Conservation (phyloP, 2,797 vertebrate species). For the Cyclopterus lumpus region DNA sequence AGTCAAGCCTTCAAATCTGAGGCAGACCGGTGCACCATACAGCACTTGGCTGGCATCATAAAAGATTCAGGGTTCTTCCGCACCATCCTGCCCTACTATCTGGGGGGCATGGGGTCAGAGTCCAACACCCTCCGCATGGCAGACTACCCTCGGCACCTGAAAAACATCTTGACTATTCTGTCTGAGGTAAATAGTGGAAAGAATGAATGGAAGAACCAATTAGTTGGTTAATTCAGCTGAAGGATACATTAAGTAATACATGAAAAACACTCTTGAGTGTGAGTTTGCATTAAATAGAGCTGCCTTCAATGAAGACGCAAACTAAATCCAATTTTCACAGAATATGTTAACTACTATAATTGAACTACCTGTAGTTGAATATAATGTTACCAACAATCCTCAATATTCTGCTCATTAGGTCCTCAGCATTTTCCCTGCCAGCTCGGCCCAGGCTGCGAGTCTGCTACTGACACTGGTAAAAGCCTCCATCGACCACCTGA, state of each 20-base stretch:
- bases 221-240: not conserved
- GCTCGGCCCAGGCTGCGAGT: constrained; percentile 84
- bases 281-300: not conserved
- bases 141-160: constrained; percentile 86
- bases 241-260: not conserved
- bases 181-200: constrained; percentile 71
- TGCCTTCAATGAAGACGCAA: not conserved
- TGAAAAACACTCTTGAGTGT: not conserved
- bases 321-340: not conserved
- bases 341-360: not conserved
- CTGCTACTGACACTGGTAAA: constrained; percentile 85
- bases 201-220: not conserved
- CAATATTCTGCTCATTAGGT: constrained; percentile 66
- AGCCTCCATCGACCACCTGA: constrained; percentile 83
- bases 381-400: not conserved
- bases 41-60: constrained; percentile 85
- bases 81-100: constrained; percentile 84
- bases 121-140: constrained; percentile 66
- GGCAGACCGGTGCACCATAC: constrained; percentile 83
- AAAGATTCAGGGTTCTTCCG: constrained; percentile 90
- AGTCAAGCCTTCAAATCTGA: constrained; percentile 86
- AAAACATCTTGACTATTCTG: constrained; percentile 87
- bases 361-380: not conserved
- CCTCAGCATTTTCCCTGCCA: constrained; percentile 88
- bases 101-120: constrained; percentile 86